Conservation (phyloP, 1,140 invertebrate species). For the Littorina saxatilis region DNA sequence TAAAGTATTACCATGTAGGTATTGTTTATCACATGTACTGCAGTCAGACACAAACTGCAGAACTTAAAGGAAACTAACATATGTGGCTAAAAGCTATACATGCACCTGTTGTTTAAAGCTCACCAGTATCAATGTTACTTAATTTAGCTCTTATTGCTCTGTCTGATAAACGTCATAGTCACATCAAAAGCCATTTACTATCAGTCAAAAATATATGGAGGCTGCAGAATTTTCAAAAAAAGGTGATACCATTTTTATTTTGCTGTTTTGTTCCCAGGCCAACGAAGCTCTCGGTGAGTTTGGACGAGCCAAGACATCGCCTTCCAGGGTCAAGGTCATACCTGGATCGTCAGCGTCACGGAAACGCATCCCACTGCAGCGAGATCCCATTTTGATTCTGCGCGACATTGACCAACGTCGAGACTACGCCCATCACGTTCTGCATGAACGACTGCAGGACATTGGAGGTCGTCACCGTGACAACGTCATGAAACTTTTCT, state of each 20-base stretch:
- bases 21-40: too few relatives aligned
- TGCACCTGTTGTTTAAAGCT: too few relatives aligned
- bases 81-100: too few relatives aligned
- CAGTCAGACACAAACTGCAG: too few relatives aligned
- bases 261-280: constrained; percentile 46
- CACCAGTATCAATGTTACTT: too few relatives aligned
- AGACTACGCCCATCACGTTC: constrained; percentile 64
- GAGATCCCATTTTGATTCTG: constrained; percentile 46
- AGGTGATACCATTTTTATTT: neutral
- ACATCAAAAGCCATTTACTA: too few relatives aligned
- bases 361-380: constrained; percentile 47
- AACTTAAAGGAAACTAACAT: too few relatives aligned
- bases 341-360: constrained; percentile 51
- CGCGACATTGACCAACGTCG: constrained; percentile 59
- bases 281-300: constrained; percentile 55
- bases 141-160: too few relatives aligned
- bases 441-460: constrained; percentile 60
- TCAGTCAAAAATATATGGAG: too few relatives aligned
- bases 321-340: constrained; percentile 62
- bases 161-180: too few relatives aligned
- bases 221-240: too few relatives aligned
- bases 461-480: constrained; percentile 57
- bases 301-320: constrained; percentile 45
- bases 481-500: constrained; percentile 62
- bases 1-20: too few relatives aligned